Percentiles rank a stretch among this genome's conserved stretches.
These are phyloP conservation scores for Acronicta aceris DNA, from an alignment of 2,888 invertebrate genomes.

Conservation along the genomic window DNA sequence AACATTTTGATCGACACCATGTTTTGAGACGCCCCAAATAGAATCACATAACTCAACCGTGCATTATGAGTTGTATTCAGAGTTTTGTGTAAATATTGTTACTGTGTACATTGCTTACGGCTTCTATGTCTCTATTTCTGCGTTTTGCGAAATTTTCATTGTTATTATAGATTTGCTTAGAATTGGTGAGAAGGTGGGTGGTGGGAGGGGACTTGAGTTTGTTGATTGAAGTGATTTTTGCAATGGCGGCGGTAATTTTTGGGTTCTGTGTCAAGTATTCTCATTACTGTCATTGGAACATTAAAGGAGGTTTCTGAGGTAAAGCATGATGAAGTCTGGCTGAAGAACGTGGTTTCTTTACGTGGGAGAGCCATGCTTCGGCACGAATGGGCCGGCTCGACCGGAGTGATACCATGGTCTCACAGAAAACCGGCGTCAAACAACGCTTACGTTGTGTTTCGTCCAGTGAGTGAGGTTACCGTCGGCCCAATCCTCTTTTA, in stretches of 20 bases:
- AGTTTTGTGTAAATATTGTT: constrained; percentile 55
- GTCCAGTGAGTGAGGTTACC: too few species aligned
- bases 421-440: too few species aligned
- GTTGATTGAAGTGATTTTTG: constrained; percentile 11
- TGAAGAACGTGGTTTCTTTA: too few species aligned
- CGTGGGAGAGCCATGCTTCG: too few species aligned
- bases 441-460: too few species aligned
- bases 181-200: constrained; percentile 13
- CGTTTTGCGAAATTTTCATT: constrained; percentile 45
- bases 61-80: constrained; percentile 65
- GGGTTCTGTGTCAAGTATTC: not conserved
- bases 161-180: constrained; percentile 40
- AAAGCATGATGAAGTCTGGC: too few species aligned
- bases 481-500: too few species aligned
- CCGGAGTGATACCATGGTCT: too few species aligned
- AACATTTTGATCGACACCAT: constrained; percentile 66
- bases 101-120: constrained; percentile 44
- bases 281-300: not conserved
- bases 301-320: too few species aligned
- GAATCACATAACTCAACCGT: constrained; percentile 62
- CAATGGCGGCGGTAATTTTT: not conserved
- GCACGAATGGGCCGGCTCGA: too few species aligned
- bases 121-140: constrained; percentile 55
- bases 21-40: constrained; percentile 71
- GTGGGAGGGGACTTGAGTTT: not conserved